A percentile compares a stretch with the other conserved stretches of the same genome.
Conservation (phyloP, 1,140 invertebrate species). For the Papilio glaucus region DNA sequence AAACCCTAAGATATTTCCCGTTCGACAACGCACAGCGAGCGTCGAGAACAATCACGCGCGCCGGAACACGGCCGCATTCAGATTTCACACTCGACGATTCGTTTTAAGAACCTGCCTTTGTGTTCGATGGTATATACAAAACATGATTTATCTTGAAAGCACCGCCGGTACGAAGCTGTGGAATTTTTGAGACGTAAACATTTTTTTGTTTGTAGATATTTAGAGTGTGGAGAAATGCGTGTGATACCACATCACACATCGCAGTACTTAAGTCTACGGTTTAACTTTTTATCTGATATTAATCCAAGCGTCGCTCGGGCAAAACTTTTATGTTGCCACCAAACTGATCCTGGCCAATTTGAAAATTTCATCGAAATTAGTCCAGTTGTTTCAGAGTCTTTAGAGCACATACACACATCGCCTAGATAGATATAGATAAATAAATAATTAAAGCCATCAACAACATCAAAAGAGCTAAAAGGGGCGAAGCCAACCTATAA, state of each 20-base stretch:
- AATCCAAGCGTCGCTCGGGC: no score
- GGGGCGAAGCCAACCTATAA: no score
- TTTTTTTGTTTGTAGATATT: slow-evolving; percentile 15
- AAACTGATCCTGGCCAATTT: no score
- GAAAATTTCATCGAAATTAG: no score
- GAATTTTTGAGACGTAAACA: slow-evolving; percentile 24
- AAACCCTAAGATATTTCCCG: neutral
- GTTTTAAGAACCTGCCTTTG: slow-evolving; percentile 22
- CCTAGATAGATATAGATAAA: no score
- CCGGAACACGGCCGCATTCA: slow-evolving; percentile 5
- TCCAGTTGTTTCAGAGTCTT: no score
- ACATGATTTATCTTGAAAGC: slow-evolving; percentile 28
- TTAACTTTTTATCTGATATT: no score
- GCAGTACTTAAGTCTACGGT: no score
- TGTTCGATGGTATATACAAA: slow-evolving; percentile 1
- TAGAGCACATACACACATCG: no score
- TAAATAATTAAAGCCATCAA: no score
- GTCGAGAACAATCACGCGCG: neutral
- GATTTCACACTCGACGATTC: slow-evolving; percentile 30
- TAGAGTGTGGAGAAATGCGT: neutral
- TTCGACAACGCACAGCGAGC: neutral
- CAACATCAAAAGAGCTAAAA: no score
- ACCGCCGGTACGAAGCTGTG: neutral
- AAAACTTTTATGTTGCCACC: no score
- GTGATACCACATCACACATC: neutral